Percentiles rank a stretch among this genome's conserved stretches.
Evolutionary conservation across 2,888 invertebrate genomes (phyloP).

Genomic region (Drosophila affinis): DNA sequence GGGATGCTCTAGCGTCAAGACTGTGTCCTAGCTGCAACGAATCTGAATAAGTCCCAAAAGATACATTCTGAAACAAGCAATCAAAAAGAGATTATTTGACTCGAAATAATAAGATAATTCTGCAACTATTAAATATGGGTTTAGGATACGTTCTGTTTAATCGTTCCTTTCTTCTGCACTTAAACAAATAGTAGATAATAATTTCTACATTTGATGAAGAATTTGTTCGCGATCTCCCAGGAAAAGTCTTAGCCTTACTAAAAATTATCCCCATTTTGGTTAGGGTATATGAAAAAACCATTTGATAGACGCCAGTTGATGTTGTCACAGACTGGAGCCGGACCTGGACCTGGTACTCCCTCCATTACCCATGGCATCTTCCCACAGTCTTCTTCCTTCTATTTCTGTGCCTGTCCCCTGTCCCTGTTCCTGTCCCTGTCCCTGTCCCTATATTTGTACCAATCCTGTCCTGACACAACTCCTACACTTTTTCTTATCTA

Average conservation of each 20-base stretch:
- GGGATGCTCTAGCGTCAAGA: slow-evolving; percentile 13
- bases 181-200: too few relatives aligned
- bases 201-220: too few relatives aligned
- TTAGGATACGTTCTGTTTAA: too few relatives aligned
- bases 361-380: slow-evolving; percentile 1
- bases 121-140: too few relatives aligned
- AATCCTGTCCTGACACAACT: slow-evolving; percentile 35
- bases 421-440: not conserved
- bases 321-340: slow-evolving; percentile 42
- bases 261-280: not conserved
- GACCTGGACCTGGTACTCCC: slow-evolving; percentile 29
- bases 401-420: not conserved
- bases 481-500: slow-evolving; percentile 65
- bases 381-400: not conserved
- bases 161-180: too few relatives aligned
- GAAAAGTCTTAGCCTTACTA: not conserved
- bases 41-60: too few relatives aligned
- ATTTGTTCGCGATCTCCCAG: too few relatives aligned
- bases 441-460: not conserved
- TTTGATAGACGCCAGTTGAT: slow-evolving; percentile 68
- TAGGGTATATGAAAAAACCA: slow-evolving; percentile 5
- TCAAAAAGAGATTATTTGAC: too few relatives aligned
- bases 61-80: too few relatives aligned
- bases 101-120: too few relatives aligned
- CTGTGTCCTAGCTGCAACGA: too few relatives aligned